These are phyloP conservation scores for zebrafish (Danio rerio) DNA, from an alignment of 2,113 vertebrate genomes.

Conservation along the genomic window GRCz12tu NC_133196.1:13554001-13554500, in stretches of 20 bases:
- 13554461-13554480: slow-evolving; percentile 26
- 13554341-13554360: slow-evolving; percentile 48
- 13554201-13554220: not conserved
- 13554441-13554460: not conserved
- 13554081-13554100: slow-evolving; percentile 10
- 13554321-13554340: not conserved
- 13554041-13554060: not conserved
- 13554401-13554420: slow-evolving; percentile 10
- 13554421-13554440: slow-evolving; percentile 12
- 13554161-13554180: not conserved
- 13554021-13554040: not conserved
- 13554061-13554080: not conserved
- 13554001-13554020: not conserved
- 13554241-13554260: slow-evolving; percentile 6
- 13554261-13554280: slow-evolving; percentile 5
- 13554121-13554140: not conserved
- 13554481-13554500: slow-evolving; percentile 49
- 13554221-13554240: slow-evolving; percentile 15
- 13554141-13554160: not conserved
- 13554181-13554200: slow-evolving; percentile 7
- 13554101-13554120: not conserved
- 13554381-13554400: slow-evolving; percentile 10
- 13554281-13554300: slow-evolving; percentile 31
- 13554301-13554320: slow-evolving; percentile 31
- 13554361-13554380: slow-evolving; percentile 60